phyloP scores from a whole-genome alignment of 2,888 invertebrate species.

The Periphyllus acericola region DNA sequence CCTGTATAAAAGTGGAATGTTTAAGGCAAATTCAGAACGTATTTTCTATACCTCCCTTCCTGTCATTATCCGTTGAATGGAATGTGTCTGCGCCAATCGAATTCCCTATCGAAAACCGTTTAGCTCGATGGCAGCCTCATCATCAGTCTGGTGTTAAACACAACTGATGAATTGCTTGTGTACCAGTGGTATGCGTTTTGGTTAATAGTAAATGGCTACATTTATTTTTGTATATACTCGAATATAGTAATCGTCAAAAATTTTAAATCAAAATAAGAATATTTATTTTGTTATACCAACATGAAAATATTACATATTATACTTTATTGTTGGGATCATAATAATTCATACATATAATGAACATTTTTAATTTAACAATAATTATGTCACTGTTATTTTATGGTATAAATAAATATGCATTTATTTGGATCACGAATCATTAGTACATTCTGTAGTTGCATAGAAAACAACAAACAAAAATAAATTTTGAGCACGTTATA shows the following conservation, averaged over 20 bases:
- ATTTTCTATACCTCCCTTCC: background rate
- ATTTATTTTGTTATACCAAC: no score
- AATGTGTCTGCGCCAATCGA: background rate
- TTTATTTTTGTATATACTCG: background rate
- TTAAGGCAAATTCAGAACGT: background rate
- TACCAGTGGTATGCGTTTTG: background rate
- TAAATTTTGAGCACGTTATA: no score
- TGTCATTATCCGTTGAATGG: background rate
- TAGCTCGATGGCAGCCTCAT: background rate
- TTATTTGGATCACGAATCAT: no score
- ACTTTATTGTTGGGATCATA: no score
- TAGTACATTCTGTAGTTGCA: no score
- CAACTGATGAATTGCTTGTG: background rate
- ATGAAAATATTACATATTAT: no score
- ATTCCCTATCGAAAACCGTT: slow-evolving; percentile 25
- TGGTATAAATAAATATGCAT: no score
- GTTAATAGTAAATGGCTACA: background rate
- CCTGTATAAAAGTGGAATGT: background rate
- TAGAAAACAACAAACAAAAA: no score
- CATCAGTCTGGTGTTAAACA: background rate
- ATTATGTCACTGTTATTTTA: no score
- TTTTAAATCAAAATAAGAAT: no score
- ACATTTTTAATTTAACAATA: no score
- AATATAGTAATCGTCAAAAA: background rate
- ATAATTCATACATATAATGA: no score